These are phyloP conservation scores for Sebastes nivosus DNA, from an alignment of 2,797 vertebrate genomes.

Conservation along the genomic window DNA sequence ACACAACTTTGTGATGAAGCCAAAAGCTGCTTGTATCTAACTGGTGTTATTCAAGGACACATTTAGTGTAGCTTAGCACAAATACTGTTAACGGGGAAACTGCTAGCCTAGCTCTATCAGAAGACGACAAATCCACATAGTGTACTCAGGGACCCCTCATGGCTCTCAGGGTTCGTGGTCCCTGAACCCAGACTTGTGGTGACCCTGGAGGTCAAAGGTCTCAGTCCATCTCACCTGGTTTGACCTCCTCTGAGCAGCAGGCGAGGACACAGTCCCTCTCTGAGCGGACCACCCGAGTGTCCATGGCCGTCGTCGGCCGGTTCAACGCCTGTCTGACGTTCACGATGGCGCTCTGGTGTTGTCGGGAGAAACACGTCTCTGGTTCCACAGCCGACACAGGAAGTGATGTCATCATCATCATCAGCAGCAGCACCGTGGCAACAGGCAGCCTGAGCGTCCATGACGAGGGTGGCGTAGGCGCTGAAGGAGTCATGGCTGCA, in stretches of 20 bases:
- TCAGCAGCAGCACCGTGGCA: not conserved
- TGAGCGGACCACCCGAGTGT: constrained; percentile 37
- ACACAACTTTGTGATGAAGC: too few relatives aligned
- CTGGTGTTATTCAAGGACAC: too few relatives aligned
- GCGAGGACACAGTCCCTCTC: constrained; percentile 81
- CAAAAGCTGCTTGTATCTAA: too few relatives aligned
- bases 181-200: too few relatives aligned
- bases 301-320: constrained; percentile 43
- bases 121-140: too few relatives aligned
- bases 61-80: too few relatives aligned
- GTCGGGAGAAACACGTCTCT: constrained; percentile 81
- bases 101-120: too few relatives aligned
- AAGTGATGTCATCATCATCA: constrained; percentile 14
- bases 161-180: not conserved
- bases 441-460: constrained; percentile 22
- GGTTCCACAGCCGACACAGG: constrained; percentile 36
- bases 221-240: constrained; percentile 63
- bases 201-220: not conserved
- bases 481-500: constrained; percentile 41
- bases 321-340: constrained; percentile 59
- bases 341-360: constrained; percentile 72
- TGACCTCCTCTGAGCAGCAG: constrained; percentile 81
- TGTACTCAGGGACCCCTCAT: not conserved
- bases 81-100: too few relatives aligned
- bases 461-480: too few relatives aligned